Evolutionary conservation across 2,797 vertebrate genomes (phyloP).

Genomic region (Gouania willdenowi): DNA sequence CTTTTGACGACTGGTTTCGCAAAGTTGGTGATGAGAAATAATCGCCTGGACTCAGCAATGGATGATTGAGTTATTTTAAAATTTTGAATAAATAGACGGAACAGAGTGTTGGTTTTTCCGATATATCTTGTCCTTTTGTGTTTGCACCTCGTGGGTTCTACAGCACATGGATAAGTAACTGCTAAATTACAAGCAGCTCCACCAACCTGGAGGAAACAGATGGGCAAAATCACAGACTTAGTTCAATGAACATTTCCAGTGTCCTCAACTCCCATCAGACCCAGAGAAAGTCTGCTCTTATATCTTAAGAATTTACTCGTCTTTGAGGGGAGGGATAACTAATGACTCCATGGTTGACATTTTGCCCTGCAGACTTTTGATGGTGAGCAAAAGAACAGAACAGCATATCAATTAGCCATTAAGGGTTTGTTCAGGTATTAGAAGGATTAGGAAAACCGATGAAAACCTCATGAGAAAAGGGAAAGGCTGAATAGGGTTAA

Average conservation of each 20-base stretch:
- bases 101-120: no score
- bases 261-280: conserved; percentile 31
- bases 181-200: conserved; percentile 41
- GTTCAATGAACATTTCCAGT: conserved; percentile 9
- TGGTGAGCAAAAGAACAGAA: conserved; percentile 56
- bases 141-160: conserved; percentile 4
- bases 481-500: conserved; percentile 33
- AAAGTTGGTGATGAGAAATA: no score
- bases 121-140: no score
- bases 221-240: conserved; percentile 51
- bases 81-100: no score
- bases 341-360: conserved; percentile 47
- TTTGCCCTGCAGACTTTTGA: conserved; percentile 56
- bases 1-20: no score
- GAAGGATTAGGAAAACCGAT: conserved; percentile 67
- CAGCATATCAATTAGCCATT: conserved; percentile 75
- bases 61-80: no score
- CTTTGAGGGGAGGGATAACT: conserved; percentile 8
- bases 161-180: conserved; percentile 23
- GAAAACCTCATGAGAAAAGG: conserved; percentile 45
- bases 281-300: conserved; percentile 10
- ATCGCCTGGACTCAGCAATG: no score
- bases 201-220: conserved; percentile 49
- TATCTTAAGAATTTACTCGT: conserved; percentile 30
- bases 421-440: conserved; percentile 70